Evolutionary conservation across 2,888 invertebrate species (phyloP), one percentile per base, ranked within the genome.

Genomic region (Dorcus hopei): DNA sequence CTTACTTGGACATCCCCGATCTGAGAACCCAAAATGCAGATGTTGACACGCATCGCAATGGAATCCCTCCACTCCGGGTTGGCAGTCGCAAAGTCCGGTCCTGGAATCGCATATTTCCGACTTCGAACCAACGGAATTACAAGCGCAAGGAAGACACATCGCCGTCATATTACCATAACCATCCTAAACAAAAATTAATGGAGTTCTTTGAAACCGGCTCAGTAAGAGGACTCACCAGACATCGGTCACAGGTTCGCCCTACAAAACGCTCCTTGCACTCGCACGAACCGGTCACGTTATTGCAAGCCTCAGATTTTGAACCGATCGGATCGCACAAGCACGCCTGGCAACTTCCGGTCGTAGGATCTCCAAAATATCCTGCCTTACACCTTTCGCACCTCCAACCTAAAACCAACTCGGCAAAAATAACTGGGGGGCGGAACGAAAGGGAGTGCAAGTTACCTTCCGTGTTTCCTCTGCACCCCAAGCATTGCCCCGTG

Each of bases 401-500:
- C 75, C 87, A 88, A 39, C 89, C 78, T 78, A 47, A 49, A 61
- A 58, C 85, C 72, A 85, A 85, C 23, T 9, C 41, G 14, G 6
- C 41, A 2, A 26, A 26, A 4, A 26, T 26, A 26, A 33, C 26
- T 7, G 4, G 26, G n/a, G 9, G 14, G n/a, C 8, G 9, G 6
- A 41, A 41, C 41, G 9, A 8, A 41, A 41, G 9, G 41, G 5
- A 6, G 41, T 1, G 26, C 26, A 5, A 33, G 26, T 33, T 33
- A 78, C 78, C 90, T 70, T 84, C 84, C 0, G 90, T 90, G 71
- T 89, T 87, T 49, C 87, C 87, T 53, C 82, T 87, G 73, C 97
- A 97, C 43, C 88, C 87, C 55, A 93, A 84, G 77, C 98, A 98
- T 64, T 86, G 85, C 1, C 98, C 98, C 0, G 91, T 90, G 66